Conservation (phyloP, 2,113 vertebrate genomes). For the Oxyruncus cristatus region DNA sequence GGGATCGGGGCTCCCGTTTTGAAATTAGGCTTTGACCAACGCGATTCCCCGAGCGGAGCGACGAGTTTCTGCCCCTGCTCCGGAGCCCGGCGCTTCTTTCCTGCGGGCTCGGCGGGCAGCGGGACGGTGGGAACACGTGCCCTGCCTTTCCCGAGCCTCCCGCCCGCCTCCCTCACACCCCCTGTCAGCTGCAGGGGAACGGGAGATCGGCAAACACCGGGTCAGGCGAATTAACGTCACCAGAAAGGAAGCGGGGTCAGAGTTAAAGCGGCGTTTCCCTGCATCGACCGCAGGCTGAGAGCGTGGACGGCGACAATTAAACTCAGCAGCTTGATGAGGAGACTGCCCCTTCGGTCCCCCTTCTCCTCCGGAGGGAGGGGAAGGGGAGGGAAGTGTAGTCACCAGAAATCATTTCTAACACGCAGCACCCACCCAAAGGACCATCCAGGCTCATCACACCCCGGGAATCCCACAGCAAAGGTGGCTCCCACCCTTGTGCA, state of each 20-base stretch:
- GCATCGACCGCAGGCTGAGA: background rate
- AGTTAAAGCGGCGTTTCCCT: background rate
- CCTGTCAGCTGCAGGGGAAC: background rate
- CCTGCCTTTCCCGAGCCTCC: background rate
- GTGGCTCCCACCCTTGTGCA: background rate
- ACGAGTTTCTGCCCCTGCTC: background rate
- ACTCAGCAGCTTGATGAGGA: background rate
- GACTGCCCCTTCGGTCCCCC: background rate
- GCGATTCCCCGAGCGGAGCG: rapidly evolving
- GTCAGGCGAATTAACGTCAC: background rate
- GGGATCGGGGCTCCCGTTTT: background rate
- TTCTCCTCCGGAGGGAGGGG: background rate
- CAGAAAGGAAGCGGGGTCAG: background rate
- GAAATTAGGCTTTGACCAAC: rapidly evolving
- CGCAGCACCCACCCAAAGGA: background rate
- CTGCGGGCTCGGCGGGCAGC: rapidly evolving
- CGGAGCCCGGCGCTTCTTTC: rapidly evolving
- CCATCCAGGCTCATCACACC: rapidly evolving
- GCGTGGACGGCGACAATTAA: background rate
- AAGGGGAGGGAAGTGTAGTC: background rate
- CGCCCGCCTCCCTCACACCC: background rate
- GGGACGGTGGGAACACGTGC: background rate
- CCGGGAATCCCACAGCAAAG: rapidly evolving
- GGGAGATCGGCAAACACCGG: background rate
- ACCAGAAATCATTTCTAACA: background rate